A percentile compares a stretch with the other conserved stretches of the same genome.
phyloP scores from a whole-genome alignment of 2,797 vertebrate genomes.

The Telmatherina bonti region DNA sequence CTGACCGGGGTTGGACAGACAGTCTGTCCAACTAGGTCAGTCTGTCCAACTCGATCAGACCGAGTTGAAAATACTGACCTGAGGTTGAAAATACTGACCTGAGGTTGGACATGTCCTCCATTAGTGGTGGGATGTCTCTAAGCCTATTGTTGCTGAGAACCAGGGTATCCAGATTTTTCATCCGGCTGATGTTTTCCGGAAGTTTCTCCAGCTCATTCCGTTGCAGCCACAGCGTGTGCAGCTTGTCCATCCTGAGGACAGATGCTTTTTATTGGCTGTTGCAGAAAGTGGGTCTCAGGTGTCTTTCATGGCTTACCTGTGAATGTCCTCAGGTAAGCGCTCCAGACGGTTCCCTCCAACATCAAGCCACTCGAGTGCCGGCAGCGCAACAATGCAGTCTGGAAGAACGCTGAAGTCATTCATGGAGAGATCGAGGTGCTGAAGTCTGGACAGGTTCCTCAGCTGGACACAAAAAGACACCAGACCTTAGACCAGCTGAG shows the following conservation, averaged over 20 bases:
- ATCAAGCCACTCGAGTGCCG: slow-evolving; percentile 93
- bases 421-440: slow-evolving; percentile 94
- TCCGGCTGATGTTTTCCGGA: slow-evolving; percentile 87
- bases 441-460: slow-evolving; percentile 86
- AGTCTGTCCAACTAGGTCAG: too few relatives aligned
- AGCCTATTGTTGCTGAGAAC: slow-evolving; percentile 93
- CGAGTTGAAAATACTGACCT: too few relatives aligned
- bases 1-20: neutral
- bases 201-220: slow-evolving; percentile 89
- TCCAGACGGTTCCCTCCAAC: slow-evolving; percentile 91
- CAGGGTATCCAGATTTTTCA: slow-evolving; percentile 90
- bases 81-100: slow-evolving; percentile 75
- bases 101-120: slow-evolving; percentile 90
- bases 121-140: slow-evolving; percentile 88
- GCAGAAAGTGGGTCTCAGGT: neutral
- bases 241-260: slow-evolving; percentile 87
- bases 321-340: slow-evolving; percentile 87
- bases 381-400: slow-evolving; percentile 87
- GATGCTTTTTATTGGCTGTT: slow-evolving; percentile 7
- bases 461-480: slow-evolving; percentile 77
- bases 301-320: slow-evolving; percentile 80
- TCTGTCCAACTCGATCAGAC: too few relatives aligned
- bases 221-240: slow-evolving; percentile 95
- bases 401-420: slow-evolving; percentile 89
- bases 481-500: neutral